Evolutionary conservation across 2,797 vertebrate species (phyloP).

Genomic region (Discoglossus pictus): DNA sequence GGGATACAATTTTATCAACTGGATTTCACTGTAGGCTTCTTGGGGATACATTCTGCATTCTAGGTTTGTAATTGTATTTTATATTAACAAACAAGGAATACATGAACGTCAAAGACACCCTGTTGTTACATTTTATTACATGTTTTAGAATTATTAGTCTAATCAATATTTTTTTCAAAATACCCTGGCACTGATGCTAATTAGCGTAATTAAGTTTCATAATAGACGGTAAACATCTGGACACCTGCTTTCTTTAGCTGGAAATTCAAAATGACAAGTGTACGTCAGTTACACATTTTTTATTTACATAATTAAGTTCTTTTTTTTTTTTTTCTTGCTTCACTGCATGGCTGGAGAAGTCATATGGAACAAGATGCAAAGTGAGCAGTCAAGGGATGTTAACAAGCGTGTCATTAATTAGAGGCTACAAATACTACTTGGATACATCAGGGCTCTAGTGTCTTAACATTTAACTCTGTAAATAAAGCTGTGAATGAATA

Average conservation of each 20-base stretch:
- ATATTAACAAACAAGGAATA: constrained; percentile 1
- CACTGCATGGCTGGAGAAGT: constrained; percentile 39
- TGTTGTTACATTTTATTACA: constrained; percentile 24
- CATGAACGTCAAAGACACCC: constrained; percentile 17
- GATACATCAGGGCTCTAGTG: not conserved
- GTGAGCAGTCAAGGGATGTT: constrained; percentile 20
- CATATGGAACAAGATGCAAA: constrained; percentile 27
- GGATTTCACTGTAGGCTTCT: too few relatives aligned
- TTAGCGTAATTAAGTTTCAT: constrained; percentile 41
- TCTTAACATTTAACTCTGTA: too few relatives aligned
- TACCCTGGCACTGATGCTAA: constrained; percentile 39
- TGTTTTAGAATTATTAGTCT: constrained; percentile 47
- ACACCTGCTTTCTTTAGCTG: constrained; percentile 41
- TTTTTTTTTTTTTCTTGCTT: constrained; percentile 37
- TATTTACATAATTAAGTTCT: constrained; percentile 51
- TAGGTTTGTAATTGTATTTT: too few relatives aligned
- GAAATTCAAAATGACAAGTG: constrained; percentile 46
- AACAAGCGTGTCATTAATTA: constrained; percentile 34
- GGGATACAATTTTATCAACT: too few relatives aligned
- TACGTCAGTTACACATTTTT: constrained; percentile 40
- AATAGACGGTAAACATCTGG: constrained; percentile 42
- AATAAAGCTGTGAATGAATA: too few relatives aligned
- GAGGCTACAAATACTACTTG: constrained; percentile 13
- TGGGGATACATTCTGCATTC: too few relatives aligned
- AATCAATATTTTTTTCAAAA: constrained; percentile 48